Conservation (phyloP, 2,113 vertebrate species). For the Bubo blakistoni region DNA sequence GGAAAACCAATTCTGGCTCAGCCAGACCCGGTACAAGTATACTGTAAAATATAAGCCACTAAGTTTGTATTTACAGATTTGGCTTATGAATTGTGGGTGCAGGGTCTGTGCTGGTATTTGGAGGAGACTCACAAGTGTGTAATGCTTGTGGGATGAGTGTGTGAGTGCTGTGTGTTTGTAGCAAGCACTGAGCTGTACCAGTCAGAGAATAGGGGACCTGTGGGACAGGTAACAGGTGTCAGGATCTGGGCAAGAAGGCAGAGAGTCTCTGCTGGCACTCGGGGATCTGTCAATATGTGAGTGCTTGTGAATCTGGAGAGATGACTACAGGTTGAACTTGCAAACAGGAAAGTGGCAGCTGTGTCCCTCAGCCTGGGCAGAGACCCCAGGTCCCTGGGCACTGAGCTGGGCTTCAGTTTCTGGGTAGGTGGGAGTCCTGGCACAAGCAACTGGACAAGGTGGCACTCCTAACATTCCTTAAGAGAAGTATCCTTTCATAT, state of each 20-base stretch:
- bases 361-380: background rate
- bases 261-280: background rate
- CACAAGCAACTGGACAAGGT: background rate
- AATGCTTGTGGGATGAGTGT: fast-evolving
- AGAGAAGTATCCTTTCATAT: background rate
- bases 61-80: background rate
- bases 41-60: background rate
- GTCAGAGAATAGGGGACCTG: fast-evolving
- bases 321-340: background rate
- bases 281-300: fast-evolving
- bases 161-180: background rate
- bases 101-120: background rate
- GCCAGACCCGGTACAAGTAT: too few relatives aligned
- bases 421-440: background rate
- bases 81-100: background rate
- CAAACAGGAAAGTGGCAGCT: background rate
- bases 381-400: background rate
- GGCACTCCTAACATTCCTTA: background rate
- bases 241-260: background rate
- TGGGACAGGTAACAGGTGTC: background rate
- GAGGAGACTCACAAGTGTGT: fast-evolving
- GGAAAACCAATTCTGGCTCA: too few relatives aligned
- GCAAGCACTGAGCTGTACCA: background rate
- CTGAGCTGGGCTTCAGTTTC: background rate
- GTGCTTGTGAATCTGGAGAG: background rate